Conservation (phyloP, 2,888 invertebrate species). For the Pycnomerus fuliginosus region DNA sequence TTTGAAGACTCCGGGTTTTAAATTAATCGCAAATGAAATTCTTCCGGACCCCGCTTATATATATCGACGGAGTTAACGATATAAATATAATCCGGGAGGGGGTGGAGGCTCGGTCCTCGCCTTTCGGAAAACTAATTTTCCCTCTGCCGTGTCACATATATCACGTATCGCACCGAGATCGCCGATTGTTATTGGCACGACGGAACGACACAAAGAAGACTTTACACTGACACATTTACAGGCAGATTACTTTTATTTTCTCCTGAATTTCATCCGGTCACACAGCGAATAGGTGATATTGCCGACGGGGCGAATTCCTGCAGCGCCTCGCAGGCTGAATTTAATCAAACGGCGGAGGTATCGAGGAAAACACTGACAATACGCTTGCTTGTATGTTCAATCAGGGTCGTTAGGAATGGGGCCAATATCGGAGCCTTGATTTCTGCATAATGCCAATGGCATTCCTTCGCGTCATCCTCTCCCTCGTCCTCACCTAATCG, state of each 20-base stretch:
- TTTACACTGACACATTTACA: conserved; percentile 55
- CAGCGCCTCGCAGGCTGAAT: conserved; percentile 47
- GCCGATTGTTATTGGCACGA: conserved; percentile 50
- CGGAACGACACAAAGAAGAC: conserved; percentile 54
- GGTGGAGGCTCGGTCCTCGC: conserved; percentile 32
- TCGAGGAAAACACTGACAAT: conserved; percentile 40
- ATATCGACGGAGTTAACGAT: conserved; percentile 10
- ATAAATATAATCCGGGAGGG: conserved; percentile 18
- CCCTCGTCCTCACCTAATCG: too few relatives aligned
- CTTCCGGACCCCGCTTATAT: conserved; percentile 32
- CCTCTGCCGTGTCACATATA: conserved; percentile 53
- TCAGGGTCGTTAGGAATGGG: conserved; percentile 43
- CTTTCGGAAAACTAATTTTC: conserved; percentile 51
- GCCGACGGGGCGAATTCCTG: conserved; percentile 16
- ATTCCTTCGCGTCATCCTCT: background rate
- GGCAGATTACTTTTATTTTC: conserved; percentile 54
- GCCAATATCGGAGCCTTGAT: conserved; percentile 40
- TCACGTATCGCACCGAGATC: conserved; percentile 49
- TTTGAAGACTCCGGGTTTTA: conserved; percentile 43
- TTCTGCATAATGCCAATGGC: conserved; percentile 34
- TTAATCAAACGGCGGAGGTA: conserved; percentile 51
- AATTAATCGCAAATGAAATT: conserved; percentile 51
- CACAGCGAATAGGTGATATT: conserved; percentile 29
- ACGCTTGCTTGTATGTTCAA: conserved; percentile 44
- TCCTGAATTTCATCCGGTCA: conserved; percentile 38